These are phyloP conservation scores for Apostichopus japonicus DNA, from an alignment of 35 echinoderm and acorn worm species.

Conservation along the genomic window DNA sequence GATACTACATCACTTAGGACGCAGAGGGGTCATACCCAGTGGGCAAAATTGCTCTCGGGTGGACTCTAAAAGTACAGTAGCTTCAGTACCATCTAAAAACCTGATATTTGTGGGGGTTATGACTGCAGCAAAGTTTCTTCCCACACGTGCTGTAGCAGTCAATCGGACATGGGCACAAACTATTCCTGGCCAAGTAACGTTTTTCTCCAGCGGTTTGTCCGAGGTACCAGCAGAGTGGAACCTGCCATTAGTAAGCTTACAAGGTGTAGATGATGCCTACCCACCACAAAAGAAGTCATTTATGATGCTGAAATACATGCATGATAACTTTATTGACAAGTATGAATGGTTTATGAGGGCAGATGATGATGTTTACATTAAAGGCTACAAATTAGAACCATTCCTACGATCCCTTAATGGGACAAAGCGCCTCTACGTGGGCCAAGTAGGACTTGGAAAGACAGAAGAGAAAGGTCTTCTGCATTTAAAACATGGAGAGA, in stretches of 20 bases:
- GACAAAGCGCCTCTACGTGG: slow-evolving; percentile 76
- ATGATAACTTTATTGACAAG: slow-evolving; percentile 96
- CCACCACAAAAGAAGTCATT: slow-evolving; percentile 99
- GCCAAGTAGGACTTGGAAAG: slow-evolving; percentile 91
- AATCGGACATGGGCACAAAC: slow-evolving; percentile 95
- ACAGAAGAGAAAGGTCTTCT: slow-evolving; percentile 84
- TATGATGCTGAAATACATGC: slow-evolving; percentile 98
- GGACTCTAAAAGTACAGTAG: slow-evolving; percentile 10
- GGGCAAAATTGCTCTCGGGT: slow-evolving; percentile 32
- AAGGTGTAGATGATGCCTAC: slow-evolving; percentile 89
- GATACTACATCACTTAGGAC: slow-evolving; percentile 63
- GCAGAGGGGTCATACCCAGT: neutral
- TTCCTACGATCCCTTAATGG: slow-evolving; percentile 91
- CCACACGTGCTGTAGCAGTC: slow-evolving; percentile 78
- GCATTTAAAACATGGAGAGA: slow-evolving; percentile 82
- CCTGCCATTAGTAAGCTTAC: slow-evolving; percentile 83
- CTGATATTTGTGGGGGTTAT: slow-evolving; percentile 94
- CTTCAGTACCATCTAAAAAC: slow-evolving; percentile 63
- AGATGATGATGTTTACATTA: slow-evolving; percentile 93
- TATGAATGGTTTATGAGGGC: slow-evolving; percentile 99
- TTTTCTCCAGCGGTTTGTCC: slow-evolving; percentile 84
- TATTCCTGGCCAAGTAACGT: slow-evolving; percentile 89
- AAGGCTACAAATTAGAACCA: slow-evolving; percentile 79
- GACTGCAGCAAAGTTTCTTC: slow-evolving; percentile 89
- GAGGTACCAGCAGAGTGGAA: slow-evolving; percentile 73